Evolutionary conservation across 2,888 invertebrate species (phyloP).

Genomic region (Euproctis similis): DNA sequence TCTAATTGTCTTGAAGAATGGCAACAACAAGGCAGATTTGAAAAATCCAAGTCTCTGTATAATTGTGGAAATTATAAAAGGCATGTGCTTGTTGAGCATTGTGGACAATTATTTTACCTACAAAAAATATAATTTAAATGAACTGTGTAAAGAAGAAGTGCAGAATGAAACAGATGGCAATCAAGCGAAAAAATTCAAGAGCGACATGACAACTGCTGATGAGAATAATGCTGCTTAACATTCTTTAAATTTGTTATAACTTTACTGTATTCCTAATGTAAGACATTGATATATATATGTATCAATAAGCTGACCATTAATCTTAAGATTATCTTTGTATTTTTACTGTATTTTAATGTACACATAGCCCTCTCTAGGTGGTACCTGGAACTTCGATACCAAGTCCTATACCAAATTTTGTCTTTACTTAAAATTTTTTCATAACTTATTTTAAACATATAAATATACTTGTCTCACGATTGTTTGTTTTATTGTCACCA

Average conservation of each 20-base stretch:
- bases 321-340: slow-evolving; percentile 29
- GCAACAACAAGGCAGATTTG: slow-evolving; percentile 85
- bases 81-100: slow-evolving; percentile 86
- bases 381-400: slow-evolving; percentile 55
- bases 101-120: slow-evolving; percentile 85
- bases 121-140: slow-evolving; percentile 90
- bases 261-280: slow-evolving; percentile 20
- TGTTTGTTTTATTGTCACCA: slow-evolving; percentile 14
- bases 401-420: slow-evolving; percentile 59
- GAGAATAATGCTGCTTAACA: slow-evolving; percentile 40
- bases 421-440: slow-evolving; percentile 39
- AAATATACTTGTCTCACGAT: slow-evolving; percentile 33
- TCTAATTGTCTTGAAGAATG: slow-evolving; percentile 80
- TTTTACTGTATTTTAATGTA: slow-evolving; percentile 35
- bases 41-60: slow-evolving; percentile 85
- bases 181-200: slow-evolving; percentile 63
- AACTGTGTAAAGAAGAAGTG: slow-evolving; percentile 69
- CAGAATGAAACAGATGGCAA: slow-evolving; percentile 53
- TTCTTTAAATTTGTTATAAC: slow-evolving; percentile 16
- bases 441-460: slow-evolving; percentile 34
- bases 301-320: slow-evolving; percentile 25
- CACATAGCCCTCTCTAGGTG: slow-evolving; percentile 47
- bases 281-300: slow-evolving; percentile 15
- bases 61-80: slow-evolving; percentile 88
- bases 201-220: slow-evolving; percentile 34